phyloP scores from a whole-genome alignment of 2,888 invertebrate genomes.

The Ptilodon capucinus region DNA sequence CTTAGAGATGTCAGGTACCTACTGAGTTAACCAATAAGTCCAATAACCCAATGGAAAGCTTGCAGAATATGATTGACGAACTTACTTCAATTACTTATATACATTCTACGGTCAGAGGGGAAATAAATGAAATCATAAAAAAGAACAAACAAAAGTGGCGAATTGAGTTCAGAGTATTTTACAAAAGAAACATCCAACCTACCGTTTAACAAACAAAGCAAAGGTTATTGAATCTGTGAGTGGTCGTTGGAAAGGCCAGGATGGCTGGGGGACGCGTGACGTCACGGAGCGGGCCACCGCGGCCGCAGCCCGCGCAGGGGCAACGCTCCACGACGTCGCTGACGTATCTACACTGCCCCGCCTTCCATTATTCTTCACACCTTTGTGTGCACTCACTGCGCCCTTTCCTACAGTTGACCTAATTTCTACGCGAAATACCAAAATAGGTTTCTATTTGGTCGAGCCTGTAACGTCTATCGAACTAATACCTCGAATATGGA shows the following conservation, averaged over 20 bases:
- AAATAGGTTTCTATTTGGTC: conserved; percentile 34
- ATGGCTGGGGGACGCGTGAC: conserved; percentile 39
- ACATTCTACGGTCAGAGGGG: too few species aligned
- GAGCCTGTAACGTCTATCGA: conserved; percentile 4
- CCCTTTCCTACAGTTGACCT: conserved; percentile 45
- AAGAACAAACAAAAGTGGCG: too few species aligned
- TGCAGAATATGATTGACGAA: too few species aligned
- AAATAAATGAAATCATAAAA: too few species aligned
- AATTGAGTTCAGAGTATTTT: too few species aligned
- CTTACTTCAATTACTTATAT: too few species aligned
- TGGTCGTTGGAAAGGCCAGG: conserved; percentile 22
- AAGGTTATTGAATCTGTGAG: conserved; percentile 7
- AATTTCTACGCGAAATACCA: conserved; percentile 38
- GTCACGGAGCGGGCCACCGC: conserved; percentile 33
- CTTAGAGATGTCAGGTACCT: too few species aligned
- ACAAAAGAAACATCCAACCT: too few species aligned
- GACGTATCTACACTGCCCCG: conserved; percentile 28
- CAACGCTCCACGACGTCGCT: conserved; percentile 57
- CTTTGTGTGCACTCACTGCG: conserved; percentile 24
- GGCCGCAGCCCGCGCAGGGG: conserved; percentile 44
- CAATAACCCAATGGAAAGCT: too few species aligned
- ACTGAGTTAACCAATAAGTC: too few species aligned
- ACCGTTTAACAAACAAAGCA: conserved; percentile 2
- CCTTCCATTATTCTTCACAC: conserved; percentile 30
- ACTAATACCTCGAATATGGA: conserved; percentile 9